Percentiles rank a stretch among this genome's conserved stretches.
These are phyloP conservation scores for Calameuta pallipes DNA, from an alignment of 2,888 invertebrate genomes.

Conservation along the genomic window DNA sequence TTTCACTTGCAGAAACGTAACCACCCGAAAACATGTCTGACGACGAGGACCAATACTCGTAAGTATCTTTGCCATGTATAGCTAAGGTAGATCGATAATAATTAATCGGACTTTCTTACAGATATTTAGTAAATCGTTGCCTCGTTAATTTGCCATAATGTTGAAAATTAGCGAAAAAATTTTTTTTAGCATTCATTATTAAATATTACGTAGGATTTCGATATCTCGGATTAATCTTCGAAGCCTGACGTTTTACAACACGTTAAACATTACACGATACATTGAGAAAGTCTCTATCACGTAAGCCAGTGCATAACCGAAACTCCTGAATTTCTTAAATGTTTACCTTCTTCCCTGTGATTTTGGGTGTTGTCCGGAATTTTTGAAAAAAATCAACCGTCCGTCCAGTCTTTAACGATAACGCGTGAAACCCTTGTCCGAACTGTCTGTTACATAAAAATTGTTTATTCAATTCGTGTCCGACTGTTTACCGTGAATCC, in stretches of 20 bases:
- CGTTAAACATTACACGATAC: background rate
- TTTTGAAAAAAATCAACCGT: background rate
- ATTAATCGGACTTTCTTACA: background rate
- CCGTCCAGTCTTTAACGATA: background rate
- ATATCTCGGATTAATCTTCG: background rate
- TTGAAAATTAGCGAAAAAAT: background rate
- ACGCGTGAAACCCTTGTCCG: background rate
- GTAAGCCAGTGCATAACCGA: background rate
- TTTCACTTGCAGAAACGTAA: slow-evolving; percentile 71
- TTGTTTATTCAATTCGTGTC: background rate
- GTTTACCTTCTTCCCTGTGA: background rate
- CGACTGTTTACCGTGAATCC: background rate
- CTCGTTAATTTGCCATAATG: background rate
- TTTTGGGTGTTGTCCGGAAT: background rate
- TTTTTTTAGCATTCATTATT: background rate
- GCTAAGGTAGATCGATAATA: background rate
- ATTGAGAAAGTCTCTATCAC: background rate
- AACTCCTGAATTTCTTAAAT: background rate
- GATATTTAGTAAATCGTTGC: background rate
- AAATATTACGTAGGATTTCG: background rate
- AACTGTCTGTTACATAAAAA: background rate
- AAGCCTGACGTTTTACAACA: background rate
- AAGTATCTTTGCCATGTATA: slow-evolving; percentile 69
- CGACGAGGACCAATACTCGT: slow-evolving; percentile 94
- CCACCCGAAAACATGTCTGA: slow-evolving; percentile 87